phyloP scores from a whole-genome alignment of 2,797 vertebrate genomes.

The Corythornis leucogaster region DNA sequence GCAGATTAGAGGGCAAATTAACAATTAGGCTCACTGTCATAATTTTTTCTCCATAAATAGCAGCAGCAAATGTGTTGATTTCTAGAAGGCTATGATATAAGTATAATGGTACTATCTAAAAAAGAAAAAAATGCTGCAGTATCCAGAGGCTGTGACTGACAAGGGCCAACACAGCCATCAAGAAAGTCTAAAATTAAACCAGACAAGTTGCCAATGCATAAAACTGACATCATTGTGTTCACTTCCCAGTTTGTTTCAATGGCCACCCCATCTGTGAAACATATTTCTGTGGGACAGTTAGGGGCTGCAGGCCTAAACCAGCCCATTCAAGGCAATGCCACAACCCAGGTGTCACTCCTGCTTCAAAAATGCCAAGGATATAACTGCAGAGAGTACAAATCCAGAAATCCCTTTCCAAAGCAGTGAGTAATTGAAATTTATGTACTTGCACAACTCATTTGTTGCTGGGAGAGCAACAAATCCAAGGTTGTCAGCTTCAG shows the following conservation, averaged over 20 bases:
- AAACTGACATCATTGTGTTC: conserved; percentile 51
- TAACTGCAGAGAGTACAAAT: conserved; percentile 16
- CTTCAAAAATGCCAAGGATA: conserved; percentile 52
- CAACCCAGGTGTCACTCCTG: conserved; percentile 54
- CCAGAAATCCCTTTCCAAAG: conserved; percentile 53
- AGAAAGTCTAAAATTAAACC: conserved; percentile 68
- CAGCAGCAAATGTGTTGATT: neutral
- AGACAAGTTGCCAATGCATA: conserved; percentile 64
- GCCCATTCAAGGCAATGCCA: neutral
- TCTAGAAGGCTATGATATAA: neutral
- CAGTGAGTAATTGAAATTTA: conserved; percentile 18
- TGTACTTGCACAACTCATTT: conserved; percentile 46
- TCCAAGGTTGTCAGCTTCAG: conserved; percentile 49
- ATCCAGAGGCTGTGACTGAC: conserved; percentile 41
- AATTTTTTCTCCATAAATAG: neutral
- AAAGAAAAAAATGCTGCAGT: neutral
- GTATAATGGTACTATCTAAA: neutral
- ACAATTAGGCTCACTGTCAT: neutral
- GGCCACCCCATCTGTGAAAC: conserved; percentile 65
- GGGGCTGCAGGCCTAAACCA: conserved; percentile 27
- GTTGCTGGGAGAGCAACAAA: neutral
- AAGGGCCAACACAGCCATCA: conserved; percentile 50
- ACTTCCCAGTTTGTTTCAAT: conserved; percentile 56
- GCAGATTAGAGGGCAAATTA: neutral
- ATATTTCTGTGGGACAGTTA: conserved; percentile 61